Evolutionary conservation across 35 echinoderm and acorn worm species (phyloP).

Genomic region (Anneissia japonica): DNA sequence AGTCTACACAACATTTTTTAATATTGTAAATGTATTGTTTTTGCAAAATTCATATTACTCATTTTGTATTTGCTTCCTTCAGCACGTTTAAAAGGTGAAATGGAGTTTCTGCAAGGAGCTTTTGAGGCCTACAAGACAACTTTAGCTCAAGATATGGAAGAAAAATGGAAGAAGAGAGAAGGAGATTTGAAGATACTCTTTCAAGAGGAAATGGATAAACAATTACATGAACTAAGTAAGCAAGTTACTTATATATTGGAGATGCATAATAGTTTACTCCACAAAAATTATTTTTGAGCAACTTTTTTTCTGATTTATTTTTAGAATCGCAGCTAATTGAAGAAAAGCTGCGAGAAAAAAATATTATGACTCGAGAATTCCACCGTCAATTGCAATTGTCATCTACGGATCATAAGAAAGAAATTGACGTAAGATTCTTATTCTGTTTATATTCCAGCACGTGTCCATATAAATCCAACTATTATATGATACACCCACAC

Average conservation of each 20-base stretch:
- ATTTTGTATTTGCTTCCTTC: not conserved
- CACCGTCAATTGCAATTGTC: constrained; percentile 78
- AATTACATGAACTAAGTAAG: constrained; percentile 84
- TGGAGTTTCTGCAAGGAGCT: constrained; percentile 95
- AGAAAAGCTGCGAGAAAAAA: constrained; percentile 62
- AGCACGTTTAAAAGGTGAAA: constrained; percentile 94
- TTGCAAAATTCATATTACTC: not conserved
- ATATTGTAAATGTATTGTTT: no score
- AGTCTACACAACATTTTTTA: no score
- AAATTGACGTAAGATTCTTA: constrained; percentile 74
- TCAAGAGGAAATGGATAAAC: constrained; percentile 92
- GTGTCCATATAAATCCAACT: no score
- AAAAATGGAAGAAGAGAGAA: constrained; percentile 98
- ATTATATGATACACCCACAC: no score
- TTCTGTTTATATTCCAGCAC: not conserved
- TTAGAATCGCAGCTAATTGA: constrained; percentile 60
- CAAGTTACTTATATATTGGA: no score
- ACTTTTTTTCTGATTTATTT: not conserved
- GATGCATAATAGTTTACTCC: no score
- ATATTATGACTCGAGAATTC: constrained; percentile 70
- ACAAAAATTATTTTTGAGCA: no score
- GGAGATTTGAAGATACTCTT: constrained; percentile 79
- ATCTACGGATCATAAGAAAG: constrained; percentile 75
- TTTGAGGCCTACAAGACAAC: constrained; percentile 98
- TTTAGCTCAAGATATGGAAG: constrained; percentile 94